These are phyloP conservation scores for Falco novaeseelandiae DNA, from an alignment of 2,797 vertebrate species.

Conservation along the genomic window DNA sequence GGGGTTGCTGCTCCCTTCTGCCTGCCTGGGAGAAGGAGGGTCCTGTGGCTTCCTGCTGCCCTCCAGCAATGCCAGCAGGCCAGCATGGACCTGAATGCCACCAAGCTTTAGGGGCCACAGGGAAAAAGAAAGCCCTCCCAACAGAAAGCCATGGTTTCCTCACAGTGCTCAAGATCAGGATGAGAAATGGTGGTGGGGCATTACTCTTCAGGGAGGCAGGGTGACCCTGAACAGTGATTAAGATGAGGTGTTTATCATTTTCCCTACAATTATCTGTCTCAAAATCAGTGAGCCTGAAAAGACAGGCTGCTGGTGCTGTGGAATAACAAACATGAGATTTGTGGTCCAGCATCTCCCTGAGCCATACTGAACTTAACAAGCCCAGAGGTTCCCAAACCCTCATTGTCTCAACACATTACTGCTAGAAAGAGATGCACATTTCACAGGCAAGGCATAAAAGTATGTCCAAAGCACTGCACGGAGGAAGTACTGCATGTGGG, in stretches of 20 bases:
- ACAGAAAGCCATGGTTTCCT: not conserved
- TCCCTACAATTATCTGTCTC: not conserved
- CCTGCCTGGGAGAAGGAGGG: not conserved
- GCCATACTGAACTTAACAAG: not conserved
- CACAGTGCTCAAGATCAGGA: not conserved
- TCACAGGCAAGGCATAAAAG: not conserved
- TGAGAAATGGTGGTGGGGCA: not conserved
- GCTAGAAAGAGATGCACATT: not conserved
- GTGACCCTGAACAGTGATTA: not conserved
- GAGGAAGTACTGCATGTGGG: not conserved
- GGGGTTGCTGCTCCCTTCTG: not conserved
- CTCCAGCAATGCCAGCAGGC: not conserved
- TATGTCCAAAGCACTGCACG: not conserved
- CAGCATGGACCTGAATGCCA: rapidly evolving
- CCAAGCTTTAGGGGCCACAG: not conserved
- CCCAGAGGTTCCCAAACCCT: not conserved
- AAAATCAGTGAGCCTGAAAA: not conserved
- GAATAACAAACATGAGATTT: not conserved
- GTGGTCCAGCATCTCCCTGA: not conserved
- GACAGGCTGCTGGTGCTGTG: not conserved
- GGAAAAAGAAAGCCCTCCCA: not conserved
- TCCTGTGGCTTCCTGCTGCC: not conserved
- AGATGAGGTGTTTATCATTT: not conserved
- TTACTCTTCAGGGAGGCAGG: not conserved
- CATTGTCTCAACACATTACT: not conserved